Evolutionary conservation across 2,888 invertebrate genomes (phyloP).

Genomic region (Urechis unicinctus): DNA sequence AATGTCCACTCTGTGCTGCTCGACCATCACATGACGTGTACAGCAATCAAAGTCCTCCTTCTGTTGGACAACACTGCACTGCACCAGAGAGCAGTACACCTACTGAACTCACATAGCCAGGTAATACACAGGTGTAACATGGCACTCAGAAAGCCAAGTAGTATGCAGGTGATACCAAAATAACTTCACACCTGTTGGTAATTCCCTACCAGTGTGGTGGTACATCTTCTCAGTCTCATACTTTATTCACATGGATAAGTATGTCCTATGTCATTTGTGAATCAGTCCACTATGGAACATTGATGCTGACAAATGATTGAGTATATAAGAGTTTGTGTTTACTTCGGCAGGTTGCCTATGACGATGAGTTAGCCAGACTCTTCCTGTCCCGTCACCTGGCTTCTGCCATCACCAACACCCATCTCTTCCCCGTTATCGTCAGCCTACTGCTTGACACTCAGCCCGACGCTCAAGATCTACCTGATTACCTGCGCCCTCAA

Average conservation of each 20-base stretch:
- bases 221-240: background rate
- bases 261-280: too few species aligned
- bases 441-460: conserved; percentile 15
- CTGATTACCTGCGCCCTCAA: conserved; percentile 16
- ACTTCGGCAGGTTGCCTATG: conserved; percentile 3
- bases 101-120: background rate
- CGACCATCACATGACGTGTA: conserved; percentile 11
- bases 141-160: too few species aligned
- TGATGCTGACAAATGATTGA: background rate
- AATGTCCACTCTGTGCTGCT: conserved; percentile 4
- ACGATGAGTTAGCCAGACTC: conserved; percentile 27
- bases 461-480: conserved; percentile 5
- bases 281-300: too few species aligned
- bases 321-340: background rate
- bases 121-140: too few species aligned
- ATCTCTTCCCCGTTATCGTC: conserved; percentile 28
- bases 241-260: too few species aligned
- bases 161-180: too few species aligned
- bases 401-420: conserved; percentile 26
- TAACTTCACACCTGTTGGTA: too few species aligned
- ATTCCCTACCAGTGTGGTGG: too few species aligned
- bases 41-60: conserved; percentile 32
- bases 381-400: conserved; percentile 30
- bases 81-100: conserved; percentile 9
- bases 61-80: conserved; percentile 22